Evolutionary conservation across 1,140 invertebrate genomes (phyloP), one percentile per base, ranked within the genome.

Genomic region (Meloidogyne exigua): DNA sequence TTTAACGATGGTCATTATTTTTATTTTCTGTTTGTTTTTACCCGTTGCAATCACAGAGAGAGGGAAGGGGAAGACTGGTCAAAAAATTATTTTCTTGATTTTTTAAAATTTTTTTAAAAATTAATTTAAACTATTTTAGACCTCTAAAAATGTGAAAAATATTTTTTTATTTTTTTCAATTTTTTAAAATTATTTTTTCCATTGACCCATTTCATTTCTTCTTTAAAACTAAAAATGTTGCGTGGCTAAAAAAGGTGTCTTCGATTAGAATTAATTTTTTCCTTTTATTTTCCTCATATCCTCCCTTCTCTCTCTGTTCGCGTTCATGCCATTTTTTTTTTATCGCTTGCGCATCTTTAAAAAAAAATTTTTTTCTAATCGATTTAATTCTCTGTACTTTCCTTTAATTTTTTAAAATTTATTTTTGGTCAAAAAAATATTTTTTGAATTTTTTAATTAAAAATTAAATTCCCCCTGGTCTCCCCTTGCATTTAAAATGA

Each of bases 211-310:
- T 57, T 57, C 21, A n/a, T n/a, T 57, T 57, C 3, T 1, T 57
- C 7, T 57, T 21, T n/a, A 2, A 44, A 44, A n/a, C 18, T 57
- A 44, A 18, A 44, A 57, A 7, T 57, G 49, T 57, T 57, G 49
- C 49, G 21, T 7, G 49, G 49, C n/a, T 57, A n/a, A 5, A n/a
- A n/a, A 12, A 7, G 28, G 28, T n/a, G n/a, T n/a, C n/a, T n/a
- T 57, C 49, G 49, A n/a, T 57, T 57, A 57, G 49, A 57, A 57
- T 57, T 57, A 57, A 57, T 57, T 57, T 49, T 57, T n/a, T 39
- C 10, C 10, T 9, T 39, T 39, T 39, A 9, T 7, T 39, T 39
- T n/a, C 49, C 49, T 57, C 49, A 57, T 49, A 18, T 57, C 49
- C 7, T 0, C 18, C n/a, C 18, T 12, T 57, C 9, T 39, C 9